A percentile compares a stretch with the other conserved stretches of the same genome.
Conservation (phyloP, 2,797 vertebrate species). For the Hirundo rustica region DNA sequence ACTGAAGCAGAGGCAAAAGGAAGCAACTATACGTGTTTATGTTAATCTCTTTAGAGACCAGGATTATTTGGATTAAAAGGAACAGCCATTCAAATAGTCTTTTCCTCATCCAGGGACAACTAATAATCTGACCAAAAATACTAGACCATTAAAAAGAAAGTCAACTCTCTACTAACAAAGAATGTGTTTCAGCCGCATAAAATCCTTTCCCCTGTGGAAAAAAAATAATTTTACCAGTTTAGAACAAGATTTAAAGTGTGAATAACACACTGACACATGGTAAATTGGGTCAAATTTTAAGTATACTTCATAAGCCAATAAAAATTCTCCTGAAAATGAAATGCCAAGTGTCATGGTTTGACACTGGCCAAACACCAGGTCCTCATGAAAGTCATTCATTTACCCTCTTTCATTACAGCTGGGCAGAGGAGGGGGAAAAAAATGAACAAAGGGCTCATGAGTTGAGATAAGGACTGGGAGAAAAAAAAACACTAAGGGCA, state of each 20-base stretch:
- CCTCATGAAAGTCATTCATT: neutral
- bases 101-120: constrained; percentile 20
- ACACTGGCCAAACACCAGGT: neutral
- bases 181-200: neutral
- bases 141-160: constrained; percentile 20
- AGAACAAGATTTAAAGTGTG: constrained; percentile 25
- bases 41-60: constrained; percentile 60
- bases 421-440: neutral
- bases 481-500: neutral
- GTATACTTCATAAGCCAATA: neutral
- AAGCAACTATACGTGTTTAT: neutral
- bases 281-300: constrained; percentile 4
- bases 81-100: constrained; percentile 18
- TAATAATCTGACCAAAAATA: constrained; percentile 52
- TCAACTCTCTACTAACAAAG: constrained; percentile 4
- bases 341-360: neutral
- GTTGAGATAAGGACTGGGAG: neutral
- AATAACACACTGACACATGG: constrained; percentile 18
- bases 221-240: constrained; percentile 17
- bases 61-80: constrained; percentile 62
- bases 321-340: neutral
- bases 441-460: rapidly evolving
- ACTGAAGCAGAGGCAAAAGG: neutral
- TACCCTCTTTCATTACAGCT: neutral
- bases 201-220: constrained; percentile 34